Base-by-base conservation (phyloP, 2,888 invertebrate species). In the Eulithis prunata region DNA sequence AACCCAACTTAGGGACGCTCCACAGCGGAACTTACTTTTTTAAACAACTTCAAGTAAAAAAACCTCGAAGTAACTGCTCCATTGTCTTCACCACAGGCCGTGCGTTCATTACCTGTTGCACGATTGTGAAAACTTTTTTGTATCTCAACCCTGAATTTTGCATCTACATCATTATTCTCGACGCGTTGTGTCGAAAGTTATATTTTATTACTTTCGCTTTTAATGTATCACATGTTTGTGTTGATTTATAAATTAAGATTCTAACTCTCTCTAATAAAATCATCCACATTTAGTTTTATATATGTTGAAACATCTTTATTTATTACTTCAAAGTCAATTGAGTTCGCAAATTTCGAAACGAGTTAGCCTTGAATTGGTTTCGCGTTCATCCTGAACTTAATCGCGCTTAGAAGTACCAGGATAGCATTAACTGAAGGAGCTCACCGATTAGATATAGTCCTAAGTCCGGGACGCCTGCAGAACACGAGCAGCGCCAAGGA, bases 361-460 rank as follows among this genome's bases (percentile, higher is more conserved):
- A 57, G 70, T 69, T 69, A 70, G 64, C 76, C 77, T 77, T 75
- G 73, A 58, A 62, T 68, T 28, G 49, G 63, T 67, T 69, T 66
- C 56, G 66, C 62, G 61, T 58, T 58, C 65, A 72, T 76, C 73
- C 72, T 72, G 67, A 67, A 67, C 62, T 62, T 60, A 64, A 56
- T 56, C 13, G 59, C 55, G 62, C 57, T 66, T 61, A 60, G 58
- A 62, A 60, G 69, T 73, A 71, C 71, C 60, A 74, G 70, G 64
- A 57, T 53, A 32, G 7, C 32, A 69, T 70, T 68, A 68, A 28
- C 56, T 38, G 41, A 54, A 61, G 63, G 53, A 80, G 83, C 93
- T 91, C 90, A 96, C 96, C 96, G 95, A 94, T 97, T 97, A 66
- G 97, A 97, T 77, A 97, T 95, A 73, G 96, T 96, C 79, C 97